These are phyloP conservation scores for Circaetus gallicus DNA, from an alignment of 2,113 vertebrate species.

Conservation along the genomic window DNA sequence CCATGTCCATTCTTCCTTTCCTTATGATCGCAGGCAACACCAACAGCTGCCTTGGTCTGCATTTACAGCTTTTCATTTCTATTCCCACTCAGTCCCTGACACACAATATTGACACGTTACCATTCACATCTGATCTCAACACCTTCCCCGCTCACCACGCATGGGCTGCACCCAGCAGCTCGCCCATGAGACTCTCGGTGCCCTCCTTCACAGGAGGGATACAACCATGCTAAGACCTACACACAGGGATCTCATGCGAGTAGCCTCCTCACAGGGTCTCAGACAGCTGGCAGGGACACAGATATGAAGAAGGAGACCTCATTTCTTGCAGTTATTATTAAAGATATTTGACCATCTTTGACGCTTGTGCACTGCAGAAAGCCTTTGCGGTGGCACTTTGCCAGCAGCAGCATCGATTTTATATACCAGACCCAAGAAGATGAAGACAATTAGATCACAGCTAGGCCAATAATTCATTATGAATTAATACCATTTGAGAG, in stretches of 20 bases:
- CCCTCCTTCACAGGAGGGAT: neutral
- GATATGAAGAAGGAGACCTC: neutral
- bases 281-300: neutral
- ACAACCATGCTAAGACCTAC: neutral
- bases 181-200: rapidly evolving
- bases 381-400: neutral
- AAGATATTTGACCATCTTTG: neutral
- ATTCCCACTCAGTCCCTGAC: rapidly evolving
- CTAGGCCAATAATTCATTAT: constrained; percentile 27
- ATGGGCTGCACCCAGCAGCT: neutral
- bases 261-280: rapidly evolving
- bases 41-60: neutral
- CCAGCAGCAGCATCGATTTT: neutral
- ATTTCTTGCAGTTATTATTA: neutral
- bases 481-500: constrained; percentile 23
- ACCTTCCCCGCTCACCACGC: neutral
- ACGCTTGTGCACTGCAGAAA: neutral
- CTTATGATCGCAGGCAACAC: rapidly evolving
- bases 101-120: rapidly evolving
- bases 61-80: neutral
- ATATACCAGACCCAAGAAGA: neutral
- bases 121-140: neutral
- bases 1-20: neutral
- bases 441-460: constrained; percentile 18
- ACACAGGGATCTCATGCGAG: rapidly evolving